phyloP scores from a whole-genome alignment of 2,888 invertebrate species.

The Hedychridium roseum region DNA sequence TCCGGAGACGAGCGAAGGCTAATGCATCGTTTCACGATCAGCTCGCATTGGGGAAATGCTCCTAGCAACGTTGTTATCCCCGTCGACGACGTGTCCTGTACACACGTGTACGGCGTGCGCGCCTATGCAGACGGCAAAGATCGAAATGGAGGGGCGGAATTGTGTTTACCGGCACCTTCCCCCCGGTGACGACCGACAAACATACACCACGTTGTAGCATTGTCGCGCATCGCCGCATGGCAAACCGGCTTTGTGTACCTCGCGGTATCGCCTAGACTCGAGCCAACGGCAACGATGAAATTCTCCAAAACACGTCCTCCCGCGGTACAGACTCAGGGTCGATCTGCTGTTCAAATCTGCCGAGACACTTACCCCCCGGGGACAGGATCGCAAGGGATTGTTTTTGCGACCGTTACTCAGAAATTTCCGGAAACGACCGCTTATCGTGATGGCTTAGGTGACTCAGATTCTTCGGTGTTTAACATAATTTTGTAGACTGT shows the following conservation, averaged over 20 bases:
- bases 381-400: too few relatives aligned
- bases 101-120: conserved; percentile 13
- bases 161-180: conserved; percentile 49
- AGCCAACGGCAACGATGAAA: conserved; percentile 20
- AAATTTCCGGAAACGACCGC: too few relatives aligned
- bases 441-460: too few relatives aligned
- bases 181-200: conserved; percentile 49
- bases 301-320: conserved; percentile 20
- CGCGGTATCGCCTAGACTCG: conserved; percentile 20
- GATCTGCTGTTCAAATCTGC: too few relatives aligned
- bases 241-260: conserved; percentile 36
- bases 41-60: conserved; percentile 3
- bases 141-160: conserved; percentile 32
- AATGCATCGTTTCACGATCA: conserved; percentile 5
- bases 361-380: too few relatives aligned
- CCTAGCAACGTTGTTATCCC: conserved; percentile 9
- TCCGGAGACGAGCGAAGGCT: too few relatives aligned
- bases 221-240: conserved; percentile 45
- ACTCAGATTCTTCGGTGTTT: too few relatives aligned
- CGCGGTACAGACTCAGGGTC: too few relatives aligned
- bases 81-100: conserved; percentile 20
- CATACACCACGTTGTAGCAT: conserved; percentile 45
- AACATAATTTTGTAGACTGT: too few relatives aligned
- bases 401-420: too few relatives aligned
- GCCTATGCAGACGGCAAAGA: conserved; percentile 15